Evolutionary conservation across 2,888 invertebrate species (phyloP), one percentile per base, ranked within the genome.

Genomic region (Amphipoea oculea): DNA sequence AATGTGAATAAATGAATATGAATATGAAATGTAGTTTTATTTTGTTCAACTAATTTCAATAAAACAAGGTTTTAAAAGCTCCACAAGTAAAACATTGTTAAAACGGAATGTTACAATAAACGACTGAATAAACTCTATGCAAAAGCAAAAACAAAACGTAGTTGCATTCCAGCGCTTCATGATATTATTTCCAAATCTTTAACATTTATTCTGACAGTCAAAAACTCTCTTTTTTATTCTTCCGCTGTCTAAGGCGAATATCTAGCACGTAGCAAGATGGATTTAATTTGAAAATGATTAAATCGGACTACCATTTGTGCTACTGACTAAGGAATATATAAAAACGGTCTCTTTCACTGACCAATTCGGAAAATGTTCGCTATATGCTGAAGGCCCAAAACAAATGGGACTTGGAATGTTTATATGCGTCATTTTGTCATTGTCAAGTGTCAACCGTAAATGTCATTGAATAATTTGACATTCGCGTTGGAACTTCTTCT

Each of bases 401-500:
- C 4, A 40, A 0, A 14, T 40, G 0, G 0, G 1, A 0, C 0
- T 23, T 40, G 65, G 40, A 66, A 60, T 20, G 42, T n/a, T 40
- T 1, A 20, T 6, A 3, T 45, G 1, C 5, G 29, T 48, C 7
- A 7, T 4, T 7, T 6, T 67, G 0, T 1, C 7, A 42, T 23
- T 36, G 57, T 74, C 48, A 60, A 36, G 36, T 73, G 29, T 63
- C 42, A 20, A 36, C 0, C 11, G 0, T 2, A 57, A 54, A 77
- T 42, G 81, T 77, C 82, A 82, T 23, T 9, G 6, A 57, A 45
- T 2, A n/a, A 12, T 36, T 29, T 73, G 73, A 85, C 84, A 78
- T 78, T 81, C 73, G 84, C 70, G 84, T 86, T 86, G 87, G 73
- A 86, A 83, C 80, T 82, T 14, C 6, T 4, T 29, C 7, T 83